Percentiles rank a stretch among this genome's conserved stretches.
Evolutionary conservation across 2,888 invertebrate species (phyloP).

Genomic region (Ophonus ardosiacus): DNA sequence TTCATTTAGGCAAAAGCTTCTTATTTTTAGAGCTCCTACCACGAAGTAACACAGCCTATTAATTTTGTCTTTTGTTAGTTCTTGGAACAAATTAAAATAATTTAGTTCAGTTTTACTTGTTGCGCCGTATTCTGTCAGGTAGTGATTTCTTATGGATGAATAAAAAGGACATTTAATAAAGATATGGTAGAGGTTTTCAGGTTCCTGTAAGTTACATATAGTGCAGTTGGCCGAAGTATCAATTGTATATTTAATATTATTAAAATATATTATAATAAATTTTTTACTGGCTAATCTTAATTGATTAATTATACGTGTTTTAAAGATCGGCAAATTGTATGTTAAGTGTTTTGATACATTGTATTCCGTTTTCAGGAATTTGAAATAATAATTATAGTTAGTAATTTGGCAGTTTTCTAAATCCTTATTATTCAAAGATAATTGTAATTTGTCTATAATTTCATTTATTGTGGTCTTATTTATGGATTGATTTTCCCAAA

Average conservation of each 20-base stretch:
- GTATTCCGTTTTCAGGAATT: neutral
- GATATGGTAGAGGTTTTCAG: neutral
- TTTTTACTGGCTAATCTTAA: neutral
- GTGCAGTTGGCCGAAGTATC: neutral
- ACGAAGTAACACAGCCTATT: neutral
- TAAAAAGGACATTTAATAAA: neutral
- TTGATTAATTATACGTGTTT: neutral
- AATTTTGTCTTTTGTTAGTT: neutral
- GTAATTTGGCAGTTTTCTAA: neutral
- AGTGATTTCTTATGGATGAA: neutral
- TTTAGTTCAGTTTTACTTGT: neutral
- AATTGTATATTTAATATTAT: neutral
- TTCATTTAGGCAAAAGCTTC: neutral
- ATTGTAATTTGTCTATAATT: neutral
- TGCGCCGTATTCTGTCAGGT: neutral
- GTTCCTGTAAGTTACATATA: neutral
- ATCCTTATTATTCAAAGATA: neutral
- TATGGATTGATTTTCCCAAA: neutral
- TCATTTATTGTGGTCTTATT: neutral
- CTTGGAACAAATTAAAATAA: neutral
- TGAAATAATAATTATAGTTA: neutral
- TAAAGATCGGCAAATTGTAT: neutral
- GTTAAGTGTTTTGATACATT: neutral
- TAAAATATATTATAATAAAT: neutral
- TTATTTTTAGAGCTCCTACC: neutral